These are phyloP conservation scores for Perizoma affinitatum DNA, from an alignment of 2,888 invertebrate species.

Conservation along the genomic window DNA sequence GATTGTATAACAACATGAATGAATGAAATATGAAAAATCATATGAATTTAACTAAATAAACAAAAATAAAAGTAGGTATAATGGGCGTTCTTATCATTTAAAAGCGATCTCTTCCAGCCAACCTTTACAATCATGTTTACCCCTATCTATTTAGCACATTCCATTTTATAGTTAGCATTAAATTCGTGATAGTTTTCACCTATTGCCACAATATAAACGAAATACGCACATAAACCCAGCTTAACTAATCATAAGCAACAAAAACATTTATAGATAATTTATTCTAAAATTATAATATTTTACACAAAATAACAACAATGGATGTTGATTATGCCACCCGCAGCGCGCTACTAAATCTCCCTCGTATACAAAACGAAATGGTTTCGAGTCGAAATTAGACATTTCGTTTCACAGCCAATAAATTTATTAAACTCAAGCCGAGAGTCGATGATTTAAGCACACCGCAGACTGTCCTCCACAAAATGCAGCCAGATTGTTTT, in stretches of 20 bases:
- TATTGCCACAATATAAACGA: too few relatives aligned
- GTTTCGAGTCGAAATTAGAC: constrained; percentile 62
- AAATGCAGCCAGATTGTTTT: constrained; percentile 29
- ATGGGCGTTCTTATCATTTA: too few relatives aligned
- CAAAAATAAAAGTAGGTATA: too few relatives aligned
- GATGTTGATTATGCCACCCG: constrained; percentile 49
- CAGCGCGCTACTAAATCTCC: constrained; percentile 45
- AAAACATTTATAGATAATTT: neutral
- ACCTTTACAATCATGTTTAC: too few relatives aligned
- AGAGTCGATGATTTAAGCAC: constrained; percentile 45
- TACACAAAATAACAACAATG: constrained; percentile 34
- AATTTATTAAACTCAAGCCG: constrained; percentile 64
- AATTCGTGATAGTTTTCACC: too few relatives aligned
- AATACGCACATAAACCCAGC: too few relatives aligned
- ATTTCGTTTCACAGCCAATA: constrained; percentile 68
- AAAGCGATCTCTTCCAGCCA: too few relatives aligned
- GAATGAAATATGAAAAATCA: too few relatives aligned
- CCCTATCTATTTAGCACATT: too few relatives aligned
- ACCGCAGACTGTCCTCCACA: constrained; percentile 35
- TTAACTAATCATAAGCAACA: neutral
- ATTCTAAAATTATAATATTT: constrained; percentile 7
- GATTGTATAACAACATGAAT: too few relatives aligned
- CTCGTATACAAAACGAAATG: constrained; percentile 56
- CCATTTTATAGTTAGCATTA: too few relatives aligned
- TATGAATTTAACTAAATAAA: too few relatives aligned